Conservation (phyloP, 2,113 vertebrate species). For the Leptocoma aspasia region DNA sequence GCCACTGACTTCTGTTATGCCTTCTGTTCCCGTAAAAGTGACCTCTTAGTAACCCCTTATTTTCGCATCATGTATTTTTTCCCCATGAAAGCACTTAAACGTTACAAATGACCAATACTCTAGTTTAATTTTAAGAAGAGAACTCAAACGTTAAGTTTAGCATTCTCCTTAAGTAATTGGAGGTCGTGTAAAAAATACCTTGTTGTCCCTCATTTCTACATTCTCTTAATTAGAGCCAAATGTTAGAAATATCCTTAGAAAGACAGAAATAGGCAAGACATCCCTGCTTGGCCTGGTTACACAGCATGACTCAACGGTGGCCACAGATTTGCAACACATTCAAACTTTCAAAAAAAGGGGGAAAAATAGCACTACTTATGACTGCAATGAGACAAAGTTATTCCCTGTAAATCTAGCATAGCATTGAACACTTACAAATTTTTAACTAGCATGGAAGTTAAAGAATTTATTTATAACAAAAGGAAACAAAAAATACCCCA, state of each 20-base stretch:
- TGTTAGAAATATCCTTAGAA: constrained; percentile 52
- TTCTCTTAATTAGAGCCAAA: constrained; percentile 33
- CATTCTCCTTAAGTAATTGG: not conserved
- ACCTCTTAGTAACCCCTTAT: not conserved
- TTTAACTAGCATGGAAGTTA: not conserved
- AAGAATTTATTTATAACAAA: not conserved
- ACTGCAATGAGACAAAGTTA: not conserved
- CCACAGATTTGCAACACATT: constrained; percentile 24
- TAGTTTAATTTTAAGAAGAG: not conserved
- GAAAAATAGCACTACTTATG: not conserved
- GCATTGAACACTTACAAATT: not conserved
- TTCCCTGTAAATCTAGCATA: not conserved
- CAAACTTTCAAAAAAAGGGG: not conserved
- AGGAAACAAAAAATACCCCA: not conserved
- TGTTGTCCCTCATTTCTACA: constrained; percentile 26
- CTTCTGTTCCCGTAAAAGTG: not conserved
- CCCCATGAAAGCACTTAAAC: not conserved
- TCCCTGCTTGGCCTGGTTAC: constrained; percentile 30
- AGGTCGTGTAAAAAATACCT: not conserved
- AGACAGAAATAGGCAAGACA: constrained; percentile 40
- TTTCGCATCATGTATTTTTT: not conserved
- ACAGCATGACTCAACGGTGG: constrained; percentile 40
- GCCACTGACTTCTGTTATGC: not conserved
- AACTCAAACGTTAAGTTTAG: constrained; percentile 1
- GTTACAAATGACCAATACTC: not conserved